These are phyloP conservation scores for Ceyx melanurus DNA, from an alignment of 2,113 vertebrate genomes.

Conservation along the genomic window DNA sequence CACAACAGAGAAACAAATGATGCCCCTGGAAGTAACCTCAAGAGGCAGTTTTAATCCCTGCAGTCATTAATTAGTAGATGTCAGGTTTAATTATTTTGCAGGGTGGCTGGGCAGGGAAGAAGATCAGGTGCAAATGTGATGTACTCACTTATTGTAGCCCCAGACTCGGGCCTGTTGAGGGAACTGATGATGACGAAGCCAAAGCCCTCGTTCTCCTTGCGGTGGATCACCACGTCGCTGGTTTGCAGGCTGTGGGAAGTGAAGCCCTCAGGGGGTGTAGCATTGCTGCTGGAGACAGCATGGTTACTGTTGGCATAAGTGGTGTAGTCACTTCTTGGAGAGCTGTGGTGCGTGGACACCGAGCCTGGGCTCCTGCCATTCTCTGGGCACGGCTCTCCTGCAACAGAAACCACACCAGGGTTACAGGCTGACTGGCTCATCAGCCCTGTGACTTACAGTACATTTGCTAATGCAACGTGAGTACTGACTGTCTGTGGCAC, in stretches of 20 bases:
- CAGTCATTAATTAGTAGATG: neutral
- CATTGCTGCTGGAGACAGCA: conserved; percentile 71
- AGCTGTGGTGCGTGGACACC: conserved; percentile 94
- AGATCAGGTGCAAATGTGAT: neutral
- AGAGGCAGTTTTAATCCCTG: neutral
- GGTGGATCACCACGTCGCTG: conserved; percentile 90
- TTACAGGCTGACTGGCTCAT: neutral
- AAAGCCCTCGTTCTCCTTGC: conserved; percentile 96
- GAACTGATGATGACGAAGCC: conserved; percentile 99
- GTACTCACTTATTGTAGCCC: conserved; percentile 86
- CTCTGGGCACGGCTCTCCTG: conserved; percentile 91
- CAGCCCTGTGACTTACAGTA: neutral
- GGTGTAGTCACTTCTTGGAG: conserved; percentile 90
- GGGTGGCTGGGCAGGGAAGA: neutral
- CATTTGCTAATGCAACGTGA: conserved; percentile 10
- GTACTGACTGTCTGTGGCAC: neutral
- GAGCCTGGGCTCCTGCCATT: conserved; percentile 95
- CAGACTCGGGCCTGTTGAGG: conserved; percentile 90
- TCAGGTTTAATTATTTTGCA: neutral
- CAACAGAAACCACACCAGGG: conserved; percentile 33
- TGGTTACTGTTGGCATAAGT: conserved; percentile 85
- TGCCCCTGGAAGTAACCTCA: neutral
- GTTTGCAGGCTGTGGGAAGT: conserved; percentile 82
- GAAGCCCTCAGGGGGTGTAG: conserved; percentile 79
- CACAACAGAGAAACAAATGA: neutral